These are phyloP conservation scores for Proteles cristata DNA, from an alignment of 2,113 vertebrate genomes.

Conservation along the genomic window DNA sequence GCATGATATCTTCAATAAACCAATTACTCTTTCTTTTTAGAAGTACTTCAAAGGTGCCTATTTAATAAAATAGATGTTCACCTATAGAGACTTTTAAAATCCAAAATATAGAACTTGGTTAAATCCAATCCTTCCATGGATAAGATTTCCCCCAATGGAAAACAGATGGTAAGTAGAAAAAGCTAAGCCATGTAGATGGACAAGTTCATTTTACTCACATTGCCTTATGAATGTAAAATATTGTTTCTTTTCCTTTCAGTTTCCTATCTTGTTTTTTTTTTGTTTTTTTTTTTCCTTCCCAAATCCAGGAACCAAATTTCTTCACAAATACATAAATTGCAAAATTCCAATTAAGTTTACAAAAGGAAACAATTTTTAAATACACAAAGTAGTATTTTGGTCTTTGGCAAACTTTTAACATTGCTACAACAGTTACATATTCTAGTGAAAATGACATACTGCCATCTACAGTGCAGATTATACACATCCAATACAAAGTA, in stretches of 20 bases:
- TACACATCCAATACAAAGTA: conserved; percentile 47
- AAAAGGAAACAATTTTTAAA: conserved; percentile 61
- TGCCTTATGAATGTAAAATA: conserved; percentile 71
- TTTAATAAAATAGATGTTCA: conserved; percentile 53
- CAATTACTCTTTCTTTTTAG: conserved; percentile 60
- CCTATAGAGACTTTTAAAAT: conserved; percentile 44
- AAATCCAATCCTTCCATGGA: conserved; percentile 51
- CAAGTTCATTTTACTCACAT: conserved; percentile 64
- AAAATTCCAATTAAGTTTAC: conserved; percentile 74
- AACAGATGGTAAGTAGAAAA: conserved; percentile 39
- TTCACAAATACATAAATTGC: conserved; percentile 67
- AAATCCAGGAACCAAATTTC: conserved; percentile 73
- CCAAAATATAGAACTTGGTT: conserved; percentile 8
- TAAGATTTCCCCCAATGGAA: conserved; percentile 48
- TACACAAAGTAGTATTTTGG: conserved; percentile 49
- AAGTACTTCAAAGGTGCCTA: conserved; percentile 36
- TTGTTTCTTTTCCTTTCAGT: conserved; percentile 68
- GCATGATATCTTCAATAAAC: conserved; percentile 68
- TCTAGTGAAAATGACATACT: conserved; percentile 72
- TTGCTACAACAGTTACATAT: conserved; percentile 37
- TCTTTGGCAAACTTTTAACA: conserved; percentile 30
- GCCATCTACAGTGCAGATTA: conserved; percentile 78
- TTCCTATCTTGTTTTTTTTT: conserved; percentile 63
- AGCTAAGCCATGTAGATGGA: conserved; percentile 47
- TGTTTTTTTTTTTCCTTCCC: conserved; percentile 43